Evolutionary conservation across 2,797 vertebrate species (phyloP).

Genomic region (Chromobotia macracanthus): DNA sequence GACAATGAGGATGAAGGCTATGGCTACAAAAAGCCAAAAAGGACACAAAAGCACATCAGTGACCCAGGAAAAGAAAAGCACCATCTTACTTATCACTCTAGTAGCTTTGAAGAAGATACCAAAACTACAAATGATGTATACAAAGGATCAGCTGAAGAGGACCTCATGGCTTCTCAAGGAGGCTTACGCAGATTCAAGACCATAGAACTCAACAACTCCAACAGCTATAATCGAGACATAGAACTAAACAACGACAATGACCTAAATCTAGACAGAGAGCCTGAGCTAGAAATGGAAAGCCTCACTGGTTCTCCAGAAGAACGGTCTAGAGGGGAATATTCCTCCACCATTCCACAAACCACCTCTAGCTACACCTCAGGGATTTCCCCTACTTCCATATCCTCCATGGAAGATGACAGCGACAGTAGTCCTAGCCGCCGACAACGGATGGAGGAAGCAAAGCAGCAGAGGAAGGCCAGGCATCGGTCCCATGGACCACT

Average conservation of each 20-base stretch:
- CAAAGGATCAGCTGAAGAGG: constrained; percentile 78
- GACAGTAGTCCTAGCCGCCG: constrained; percentile 97
- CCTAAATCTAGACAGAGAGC: constrained; percentile 88
- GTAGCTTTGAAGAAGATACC: constrained; percentile 87
- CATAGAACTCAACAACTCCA: constrained; percentile 96
- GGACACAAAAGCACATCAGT: constrained; percentile 78
- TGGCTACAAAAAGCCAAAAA: constrained; percentile 80
- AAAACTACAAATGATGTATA: constrained; percentile 82
- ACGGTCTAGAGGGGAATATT: constrained; percentile 93
- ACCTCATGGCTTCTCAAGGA: constrained; percentile 89
- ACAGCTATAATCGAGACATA: constrained; percentile 87
- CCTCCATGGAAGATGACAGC: constrained; percentile 97
- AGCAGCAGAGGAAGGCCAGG: constrained; percentile 96
- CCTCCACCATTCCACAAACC: constrained; percentile 93
- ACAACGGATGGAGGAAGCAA: constrained; percentile 93
- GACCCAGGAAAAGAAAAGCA: constrained; percentile 90
- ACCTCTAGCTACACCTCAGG: constrained; percentile 95
- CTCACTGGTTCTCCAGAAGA: constrained; percentile 96
- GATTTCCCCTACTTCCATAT: constrained; percentile 95
- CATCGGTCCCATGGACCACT: constrained; percentile 95
- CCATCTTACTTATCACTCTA: constrained; percentile 84
- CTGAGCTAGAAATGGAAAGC: constrained; percentile 98
- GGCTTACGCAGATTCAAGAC: constrained; percentile 96
- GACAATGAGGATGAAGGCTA: constrained; percentile 82
- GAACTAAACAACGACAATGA: constrained; percentile 87